Evolutionary conservation across 2,113 vertebrate genomes (phyloP).

Genomic region (Pelodiscus sinensis): DNA sequence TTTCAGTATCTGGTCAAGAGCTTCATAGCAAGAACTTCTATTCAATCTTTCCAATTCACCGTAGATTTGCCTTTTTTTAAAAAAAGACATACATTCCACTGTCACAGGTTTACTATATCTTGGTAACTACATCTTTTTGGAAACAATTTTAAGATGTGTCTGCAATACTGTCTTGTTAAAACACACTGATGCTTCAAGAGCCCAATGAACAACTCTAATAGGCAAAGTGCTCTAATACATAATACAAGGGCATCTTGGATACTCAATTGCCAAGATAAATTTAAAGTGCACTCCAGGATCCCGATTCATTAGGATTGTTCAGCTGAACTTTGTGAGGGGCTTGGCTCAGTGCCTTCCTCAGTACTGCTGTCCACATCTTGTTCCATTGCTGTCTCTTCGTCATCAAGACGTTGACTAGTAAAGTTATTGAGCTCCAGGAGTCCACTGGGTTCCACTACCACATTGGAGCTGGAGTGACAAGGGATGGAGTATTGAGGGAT

Average conservation of each 20-base stretch:
- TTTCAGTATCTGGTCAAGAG: constrained; percentile 45
- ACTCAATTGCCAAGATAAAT: constrained; percentile 50
- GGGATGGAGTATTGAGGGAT: constrained; percentile 97
- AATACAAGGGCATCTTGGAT: constrained; percentile 71
- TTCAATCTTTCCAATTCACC: constrained; percentile 29
- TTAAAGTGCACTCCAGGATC: constrained; percentile 78
- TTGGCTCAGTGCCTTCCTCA: constrained; percentile 88
- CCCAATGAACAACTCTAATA: constrained; percentile 61
- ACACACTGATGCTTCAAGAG: constrained; percentile 62
- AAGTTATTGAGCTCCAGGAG: constrained; percentile 98
- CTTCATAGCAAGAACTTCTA: constrained; percentile 27
- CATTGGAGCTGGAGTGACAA: constrained; percentile 96
- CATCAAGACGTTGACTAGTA: constrained; percentile 94
- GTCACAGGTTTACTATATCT: constrained; percentile 48
- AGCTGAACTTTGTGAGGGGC: constrained; percentile 81
- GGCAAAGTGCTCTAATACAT: constrained; percentile 80
- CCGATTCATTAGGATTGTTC: constrained; percentile 81
- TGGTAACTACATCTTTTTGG: background rate
- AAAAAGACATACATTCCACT: constrained; percentile 68
- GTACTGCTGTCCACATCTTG: constrained; percentile 94
- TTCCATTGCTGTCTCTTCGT: constrained; percentile 92
- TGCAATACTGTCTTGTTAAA: constrained; percentile 67
- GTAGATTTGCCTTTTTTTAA: constrained; percentile 39
- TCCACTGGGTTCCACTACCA: constrained; percentile 97
- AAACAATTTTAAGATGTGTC: constrained; percentile 59